Evolutionary conservation across 92 coral and sea anemone genomes (phyloP).

Genomic region (Heteractis magnifica): DNA sequence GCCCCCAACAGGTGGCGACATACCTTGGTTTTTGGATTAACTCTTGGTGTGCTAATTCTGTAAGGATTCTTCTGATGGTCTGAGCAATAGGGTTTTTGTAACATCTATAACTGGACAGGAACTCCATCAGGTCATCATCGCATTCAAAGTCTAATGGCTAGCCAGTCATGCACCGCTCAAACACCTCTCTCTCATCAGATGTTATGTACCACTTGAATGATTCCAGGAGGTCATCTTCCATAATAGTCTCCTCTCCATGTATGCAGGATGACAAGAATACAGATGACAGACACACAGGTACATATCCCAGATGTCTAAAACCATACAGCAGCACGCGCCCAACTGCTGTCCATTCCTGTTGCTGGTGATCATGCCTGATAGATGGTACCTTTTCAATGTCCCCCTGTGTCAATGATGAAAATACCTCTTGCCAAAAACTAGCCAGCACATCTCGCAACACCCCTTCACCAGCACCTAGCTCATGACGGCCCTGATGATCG

Average conservation of each 20-base stretch:
- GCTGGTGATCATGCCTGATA: slow-evolving; percentile 60
- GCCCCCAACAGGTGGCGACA: slow-evolving; percentile 47
- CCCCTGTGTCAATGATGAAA: slow-evolving; percentile 32
- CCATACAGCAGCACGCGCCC: slow-evolving; percentile 41
- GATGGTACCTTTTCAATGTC: slow-evolving; percentile 50
- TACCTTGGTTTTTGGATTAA: slow-evolving; percentile 52
- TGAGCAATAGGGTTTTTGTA: slow-evolving; percentile 22
- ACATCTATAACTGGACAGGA: slow-evolving; percentile 42
- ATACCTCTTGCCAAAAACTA: slow-evolving; percentile 31
- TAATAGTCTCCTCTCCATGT: slow-evolving; percentile 46
- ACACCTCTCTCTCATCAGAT: slow-evolving; percentile 38
- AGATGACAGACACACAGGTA: slow-evolving; percentile 42
- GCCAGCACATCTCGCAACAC: slow-evolving; percentile 27
- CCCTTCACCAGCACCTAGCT: slow-evolving; percentile 24
- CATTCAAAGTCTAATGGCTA: not conserved
- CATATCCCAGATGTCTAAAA: slow-evolving; percentile 37
- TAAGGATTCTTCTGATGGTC: slow-evolving; percentile 26
- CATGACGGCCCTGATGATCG: not conserved
- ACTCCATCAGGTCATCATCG: slow-evolving; percentile 40
- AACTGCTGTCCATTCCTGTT: slow-evolving; percentile 52
- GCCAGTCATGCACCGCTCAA: slow-evolving; percentile 22
- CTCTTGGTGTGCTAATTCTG: slow-evolving; percentile 61
- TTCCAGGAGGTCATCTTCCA: slow-evolving; percentile 39
- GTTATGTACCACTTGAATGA: slow-evolving; percentile 27
- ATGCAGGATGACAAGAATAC: slow-evolving; percentile 46